Evolutionary conservation across 2,797 vertebrate species (phyloP).

Genomic region (Anguilla megastoma): DNA sequence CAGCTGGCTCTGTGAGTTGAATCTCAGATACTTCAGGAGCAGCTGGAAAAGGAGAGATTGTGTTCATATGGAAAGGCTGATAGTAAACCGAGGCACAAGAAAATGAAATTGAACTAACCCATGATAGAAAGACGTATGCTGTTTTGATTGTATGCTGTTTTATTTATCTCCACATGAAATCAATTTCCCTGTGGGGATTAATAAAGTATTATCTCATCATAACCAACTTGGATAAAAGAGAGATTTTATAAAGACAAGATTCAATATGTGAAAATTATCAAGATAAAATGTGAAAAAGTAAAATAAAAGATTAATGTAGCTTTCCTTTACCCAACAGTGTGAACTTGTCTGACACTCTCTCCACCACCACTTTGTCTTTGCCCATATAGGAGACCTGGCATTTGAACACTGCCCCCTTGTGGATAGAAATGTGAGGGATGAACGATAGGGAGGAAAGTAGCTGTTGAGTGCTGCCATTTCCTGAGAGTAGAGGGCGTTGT

Average conservation of each 20-base stretch:
- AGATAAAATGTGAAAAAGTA: neutral
- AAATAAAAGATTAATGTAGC: neutral
- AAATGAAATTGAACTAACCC: neutral
- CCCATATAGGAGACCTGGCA: constrained; percentile 76
- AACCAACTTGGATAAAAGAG: neutral
- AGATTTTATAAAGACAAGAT: neutral
- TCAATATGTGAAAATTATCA: neutral
- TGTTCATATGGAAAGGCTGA: neutral
- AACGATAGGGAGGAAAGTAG: constrained; percentile 74
- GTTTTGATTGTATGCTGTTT: neutral
- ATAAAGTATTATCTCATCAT: too few relatives aligned
- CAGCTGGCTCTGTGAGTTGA: constrained; percentile 67
- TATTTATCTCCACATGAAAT: neutral
- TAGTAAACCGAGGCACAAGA: neutral
- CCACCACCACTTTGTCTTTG: constrained; percentile 75
- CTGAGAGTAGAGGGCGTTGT: constrained; percentile 60
- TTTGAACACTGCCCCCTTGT: constrained; percentile 75
- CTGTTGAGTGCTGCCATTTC: constrained; percentile 58
- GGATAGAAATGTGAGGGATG: constrained; percentile 70
- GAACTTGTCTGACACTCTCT: constrained; percentile 74
- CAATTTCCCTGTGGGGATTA: neutral
- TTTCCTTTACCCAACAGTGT: constrained; percentile 69
- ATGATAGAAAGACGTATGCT: constrained; percentile 4
- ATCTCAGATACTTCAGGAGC: constrained; percentile 75
- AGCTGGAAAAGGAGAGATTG: constrained; percentile 56